Percentiles rank a stretch among this genome's conserved stretches.
These are phyloP conservation scores for Rambutsinella grinnellia DNA, from an alignment of 2,888 invertebrate species.

Conservation along the genomic window DNA sequence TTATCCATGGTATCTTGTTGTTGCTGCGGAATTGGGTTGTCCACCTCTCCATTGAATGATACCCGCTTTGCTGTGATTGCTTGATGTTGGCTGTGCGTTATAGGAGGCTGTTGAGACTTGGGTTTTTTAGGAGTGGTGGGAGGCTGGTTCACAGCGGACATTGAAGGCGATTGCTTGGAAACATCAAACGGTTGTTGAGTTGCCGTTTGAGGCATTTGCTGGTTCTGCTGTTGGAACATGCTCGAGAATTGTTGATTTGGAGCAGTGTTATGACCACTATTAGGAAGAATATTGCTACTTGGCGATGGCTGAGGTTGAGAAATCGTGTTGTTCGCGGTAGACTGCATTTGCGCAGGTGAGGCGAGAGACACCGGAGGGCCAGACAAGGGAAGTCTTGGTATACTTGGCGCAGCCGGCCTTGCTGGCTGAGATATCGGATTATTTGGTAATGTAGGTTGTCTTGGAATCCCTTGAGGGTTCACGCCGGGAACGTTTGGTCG, in stretches of 20 bases:
- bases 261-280: conserved; percentile 39
- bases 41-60: conserved; percentile 63
- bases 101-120: background rate
- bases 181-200: conserved; percentile 67
- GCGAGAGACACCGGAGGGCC: conserved; percentile 47
- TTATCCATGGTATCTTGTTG: conserved; percentile 60
- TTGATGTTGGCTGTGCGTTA: conserved; percentile 34
- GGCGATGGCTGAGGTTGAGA: conserved; percentile 67
- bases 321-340: conserved; percentile 29
- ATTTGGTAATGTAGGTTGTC: conserved; percentile 26
- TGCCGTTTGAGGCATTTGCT: conserved; percentile 43
- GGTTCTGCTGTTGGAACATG: conserved; percentile 37
- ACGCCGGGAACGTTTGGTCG: conserved; percentile 30
- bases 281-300: conserved; percentile 49
- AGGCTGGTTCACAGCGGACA: conserved; percentile 69
- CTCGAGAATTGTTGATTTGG: conserved; percentile 42
- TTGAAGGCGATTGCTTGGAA: conserved; percentile 62
- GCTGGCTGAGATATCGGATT: conserved; percentile 44
- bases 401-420: conserved; percentile 39
- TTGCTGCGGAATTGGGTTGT: conserved; percentile 56
- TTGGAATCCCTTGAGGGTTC: conserved; percentile 37
- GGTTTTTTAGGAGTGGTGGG: conserved; percentile 71
- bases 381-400: conserved; percentile 43
- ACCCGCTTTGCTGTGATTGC: conserved; percentile 56
- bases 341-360: conserved; percentile 37